These are phyloP conservation scores for Meiosimyza decipiens DNA, from an alignment of 2,888 invertebrate species.

Conservation along the genomic window DNA sequence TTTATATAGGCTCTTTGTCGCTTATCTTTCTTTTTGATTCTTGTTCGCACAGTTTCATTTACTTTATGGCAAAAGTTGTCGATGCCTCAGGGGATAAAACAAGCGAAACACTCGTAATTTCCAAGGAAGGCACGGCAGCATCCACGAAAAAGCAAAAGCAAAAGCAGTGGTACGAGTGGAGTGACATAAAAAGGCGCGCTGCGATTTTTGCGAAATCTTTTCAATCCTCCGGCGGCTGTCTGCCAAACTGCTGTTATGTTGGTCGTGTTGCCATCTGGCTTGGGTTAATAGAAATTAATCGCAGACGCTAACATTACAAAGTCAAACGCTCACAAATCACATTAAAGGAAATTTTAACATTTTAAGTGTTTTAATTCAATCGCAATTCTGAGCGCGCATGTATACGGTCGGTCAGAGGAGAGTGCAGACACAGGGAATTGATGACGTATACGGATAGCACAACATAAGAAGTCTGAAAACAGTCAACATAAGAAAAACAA, in stretches of 20 bases:
- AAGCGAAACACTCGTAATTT: conserved; percentile 50
- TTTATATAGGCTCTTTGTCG: conserved; percentile 41
- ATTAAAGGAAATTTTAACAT: conserved; percentile 33
- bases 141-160: no score
- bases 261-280: neutral
- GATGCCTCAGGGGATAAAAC: conserved; percentile 41
- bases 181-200: conserved; percentile 30
- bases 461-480: neutral
- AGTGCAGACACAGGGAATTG: no score
- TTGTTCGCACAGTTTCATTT: conserved; percentile 43
- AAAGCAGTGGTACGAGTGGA: no score
- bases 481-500: neutral
- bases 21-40: conserved; percentile 36
- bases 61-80: neutral
- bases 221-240: conserved; percentile 33
- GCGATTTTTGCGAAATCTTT: neutral
- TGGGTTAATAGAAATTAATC: conserved; percentile 56
- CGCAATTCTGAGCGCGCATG: neutral
- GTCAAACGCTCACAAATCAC: conserved; percentile 38
- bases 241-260: conserved; percentile 9
- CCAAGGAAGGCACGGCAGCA: conserved; percentile 18
- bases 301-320: conserved; percentile 46
- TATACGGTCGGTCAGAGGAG: no score
- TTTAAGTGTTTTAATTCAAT: conserved; percentile 34
- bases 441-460: no score